Conservation (phyloP, 2,113 vertebrate species). For the Pachyramphus minor region DNA sequence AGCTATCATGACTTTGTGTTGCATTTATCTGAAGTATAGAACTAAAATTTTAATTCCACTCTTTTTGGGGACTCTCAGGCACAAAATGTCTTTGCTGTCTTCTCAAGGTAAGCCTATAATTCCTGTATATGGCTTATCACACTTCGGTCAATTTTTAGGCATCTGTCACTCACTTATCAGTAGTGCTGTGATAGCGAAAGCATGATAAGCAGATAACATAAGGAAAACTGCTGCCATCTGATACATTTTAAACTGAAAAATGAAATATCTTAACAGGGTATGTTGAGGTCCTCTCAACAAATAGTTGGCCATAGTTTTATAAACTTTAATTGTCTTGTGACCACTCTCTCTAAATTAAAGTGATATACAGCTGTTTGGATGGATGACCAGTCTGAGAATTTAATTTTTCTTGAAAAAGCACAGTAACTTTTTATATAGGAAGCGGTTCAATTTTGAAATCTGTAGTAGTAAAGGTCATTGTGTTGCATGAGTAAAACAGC, state of each 20-base stretch:
- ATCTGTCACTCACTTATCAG: not conserved
- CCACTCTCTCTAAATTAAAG: not conserved
- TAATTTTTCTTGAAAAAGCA: not conserved
- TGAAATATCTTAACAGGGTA: not conserved
- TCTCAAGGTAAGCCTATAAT: conserved; percentile 29
- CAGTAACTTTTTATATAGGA: not conserved
- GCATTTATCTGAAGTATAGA: not conserved
- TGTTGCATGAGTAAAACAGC: not conserved
- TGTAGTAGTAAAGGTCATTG: not conserved
- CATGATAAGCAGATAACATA: not conserved
- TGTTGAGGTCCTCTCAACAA: not conserved
- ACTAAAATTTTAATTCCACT: conserved; percentile 19
- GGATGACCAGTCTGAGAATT: conserved; percentile 22
- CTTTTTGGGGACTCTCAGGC: not conserved
- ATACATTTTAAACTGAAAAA: not conserved
- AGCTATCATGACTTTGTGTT: not conserved
- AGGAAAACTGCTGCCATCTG: not conserved
- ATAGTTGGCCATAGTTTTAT: not conserved
- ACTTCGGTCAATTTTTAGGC: not conserved
- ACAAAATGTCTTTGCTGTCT: conserved; percentile 13
- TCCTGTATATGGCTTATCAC: conserved; percentile 3
- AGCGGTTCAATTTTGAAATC: not conserved
- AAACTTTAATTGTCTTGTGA: not conserved
- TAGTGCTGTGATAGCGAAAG: not conserved
- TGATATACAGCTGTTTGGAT: not conserved